Percentiles rank a stretch among this genome's conserved stretches.
These are phyloP conservation scores for Pammene aurita DNA, from an alignment of 2,888 invertebrate genomes.

Conservation along the genomic window DNA sequence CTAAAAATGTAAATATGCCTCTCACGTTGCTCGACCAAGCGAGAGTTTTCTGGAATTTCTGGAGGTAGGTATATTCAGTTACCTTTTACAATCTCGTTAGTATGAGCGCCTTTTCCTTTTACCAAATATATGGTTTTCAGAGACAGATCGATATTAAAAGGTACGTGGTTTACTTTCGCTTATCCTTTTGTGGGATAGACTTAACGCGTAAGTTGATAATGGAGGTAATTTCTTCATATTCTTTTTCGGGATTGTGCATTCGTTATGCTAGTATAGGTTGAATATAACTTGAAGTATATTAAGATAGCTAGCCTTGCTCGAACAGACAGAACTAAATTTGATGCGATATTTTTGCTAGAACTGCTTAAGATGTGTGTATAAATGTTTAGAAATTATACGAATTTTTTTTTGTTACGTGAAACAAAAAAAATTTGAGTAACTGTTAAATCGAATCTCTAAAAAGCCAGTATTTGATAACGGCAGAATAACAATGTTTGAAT, in stretches of 20 bases:
- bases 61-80: slow-evolving; percentile 49
- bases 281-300: not conserved
- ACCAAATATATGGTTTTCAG: slow-evolving; percentile 40
- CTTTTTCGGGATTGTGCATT: not conserved
- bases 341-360: too few relatives aligned
- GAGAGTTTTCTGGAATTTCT: slow-evolving; percentile 60
- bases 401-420: too few relatives aligned
- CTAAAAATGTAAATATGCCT: slow-evolving; percentile 66
- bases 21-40: slow-evolving; percentile 60
- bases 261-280: not conserved
- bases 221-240: slow-evolving; percentile 24
- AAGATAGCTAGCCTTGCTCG: not conserved
- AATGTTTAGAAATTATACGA: too few relatives aligned
- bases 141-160: slow-evolving; percentile 41
- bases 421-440: too few relatives aligned
- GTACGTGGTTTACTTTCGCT: slow-evolving; percentile 32
- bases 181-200: slow-evolving; percentile 36
- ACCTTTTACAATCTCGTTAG: slow-evolving; percentile 47
- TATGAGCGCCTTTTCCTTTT: slow-evolving; percentile 39
- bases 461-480: too few relatives aligned
- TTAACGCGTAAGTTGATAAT: slow-evolving; percentile 37
- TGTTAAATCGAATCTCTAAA: too few relatives aligned
- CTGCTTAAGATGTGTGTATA: too few relatives aligned
- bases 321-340: not conserved
- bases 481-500: too few relatives aligned